phyloP scores from a whole-genome alignment of 1,140 invertebrate genomes.

The Drosophila bocqueti region DNA sequence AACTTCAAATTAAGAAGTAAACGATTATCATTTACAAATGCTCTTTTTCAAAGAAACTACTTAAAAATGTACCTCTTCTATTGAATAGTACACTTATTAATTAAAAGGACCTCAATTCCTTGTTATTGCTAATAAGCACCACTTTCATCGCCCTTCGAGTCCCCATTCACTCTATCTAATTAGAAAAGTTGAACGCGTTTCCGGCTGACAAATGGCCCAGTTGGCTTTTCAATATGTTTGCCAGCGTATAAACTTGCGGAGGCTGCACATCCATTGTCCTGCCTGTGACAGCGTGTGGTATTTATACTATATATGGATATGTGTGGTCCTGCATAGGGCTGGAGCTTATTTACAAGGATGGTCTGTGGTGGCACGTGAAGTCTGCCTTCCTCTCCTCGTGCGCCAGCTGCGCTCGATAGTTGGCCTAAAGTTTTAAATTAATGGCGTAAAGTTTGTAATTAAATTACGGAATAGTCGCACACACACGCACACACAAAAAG shows the following conservation, averaged over 20 bases:
- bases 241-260: slow-evolving; percentile 64
- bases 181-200: slow-evolving; percentile 67
- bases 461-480: slow-evolving; percentile 67
- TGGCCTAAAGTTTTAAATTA: slow-evolving; percentile 78
- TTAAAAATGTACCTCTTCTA: not conserved
- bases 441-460: slow-evolving; percentile 80
- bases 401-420: slow-evolving; percentile 73
- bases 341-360: slow-evolving; percentile 22
- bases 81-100: not conserved
- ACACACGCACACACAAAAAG: slow-evolving; percentile 13
- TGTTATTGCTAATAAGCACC: slow-evolving; percentile 23
- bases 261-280: slow-evolving; percentile 52
- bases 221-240: slow-evolving; percentile 76
- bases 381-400: slow-evolving; percentile 19
- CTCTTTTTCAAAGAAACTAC: not conserved
- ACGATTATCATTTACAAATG: not conserved
- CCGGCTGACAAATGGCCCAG: slow-evolving; percentile 66
- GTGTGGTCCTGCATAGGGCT: slow-evolving; percentile 3
- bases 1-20: not conserved
- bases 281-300: slow-evolving; percentile 52
- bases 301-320: slow-evolving; percentile 8
- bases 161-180: slow-evolving; percentile 64
- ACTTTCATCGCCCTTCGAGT: slow-evolving; percentile 4
- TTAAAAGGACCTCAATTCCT: slow-evolving; percentile 3
- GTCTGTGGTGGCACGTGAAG: slow-evolving; percentile 42